Evolutionary conservation across 1,140 invertebrate species (phyloP), one percentile per base, ranked within the genome.

Genomic region (Calosoma granatense): DNA sequence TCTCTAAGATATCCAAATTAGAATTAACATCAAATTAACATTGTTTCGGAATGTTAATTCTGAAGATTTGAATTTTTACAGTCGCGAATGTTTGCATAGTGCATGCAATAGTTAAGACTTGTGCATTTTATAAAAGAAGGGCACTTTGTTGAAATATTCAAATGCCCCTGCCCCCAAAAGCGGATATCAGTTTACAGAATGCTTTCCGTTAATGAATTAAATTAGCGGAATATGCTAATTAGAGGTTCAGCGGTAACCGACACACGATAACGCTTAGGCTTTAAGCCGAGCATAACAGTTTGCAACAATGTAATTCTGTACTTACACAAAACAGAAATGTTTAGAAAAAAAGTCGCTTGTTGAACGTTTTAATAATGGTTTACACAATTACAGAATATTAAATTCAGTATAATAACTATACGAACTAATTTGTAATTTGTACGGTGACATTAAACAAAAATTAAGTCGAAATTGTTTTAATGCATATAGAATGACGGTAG

Each of bases 141-240:
- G n/a, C n/a, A n/a, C n/a, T n/a, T n/a, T n/a, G n/a, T n/a, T n/a
- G n/a, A n/a, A n/a, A n/a, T n/a, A n/a, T n/a, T n/a, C n/a, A n/a
- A n/a, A n/a, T n/a, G n/a, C n/a, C n/a, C n/a, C n/a, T n/a, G n/a
- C n/a, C n/a, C n/a, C n/a, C n/a, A n/a, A n/a, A n/a, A n/a, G 41
- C 41, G 17, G 15, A 47, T 47, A 47, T 47, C 41, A 47, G 41
- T 47, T 9, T 47, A 12, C 17, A 17, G 41, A 17, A 11, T 4
- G 17, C 3, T 47, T 11, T 47, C 41, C 26, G 41, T 9, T 47
- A 47, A 47, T 47, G 41, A 47, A 47, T 47, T 47, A 47, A 47
- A 47, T 47, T 47, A 47, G 9, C 41, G 17, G 17, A 17, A 9
- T 47, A 47, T 47, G 41, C 41, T 47, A 47, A 47, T 47, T 47